Conservation (phyloP, 2,888 invertebrate species). For the Ptilodon capucinus region DNA sequence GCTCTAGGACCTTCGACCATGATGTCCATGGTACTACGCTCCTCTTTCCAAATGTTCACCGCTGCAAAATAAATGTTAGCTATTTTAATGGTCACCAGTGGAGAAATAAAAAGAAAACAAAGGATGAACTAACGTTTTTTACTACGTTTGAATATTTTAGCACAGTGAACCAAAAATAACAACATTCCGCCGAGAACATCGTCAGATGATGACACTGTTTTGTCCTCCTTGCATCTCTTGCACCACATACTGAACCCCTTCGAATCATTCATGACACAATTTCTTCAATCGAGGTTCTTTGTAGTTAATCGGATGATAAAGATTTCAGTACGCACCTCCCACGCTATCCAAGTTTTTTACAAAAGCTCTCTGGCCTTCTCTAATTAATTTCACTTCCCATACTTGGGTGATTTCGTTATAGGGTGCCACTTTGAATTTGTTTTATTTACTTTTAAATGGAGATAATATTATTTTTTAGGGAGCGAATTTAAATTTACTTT, state of each 20-base stretch:
- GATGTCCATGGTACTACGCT: conserved; percentile 68
- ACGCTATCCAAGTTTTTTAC: conserved; percentile 60
- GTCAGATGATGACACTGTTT: conserved; percentile 2
- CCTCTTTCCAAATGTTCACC: conserved; percentile 66
- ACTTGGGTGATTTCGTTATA: conserved; percentile 51
- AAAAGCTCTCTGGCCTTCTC: conserved; percentile 65
- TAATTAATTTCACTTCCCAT: conserved; percentile 64
- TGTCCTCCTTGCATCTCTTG: not conserved
- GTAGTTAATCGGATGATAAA: conserved; percentile 4
- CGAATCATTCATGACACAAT: not conserved
- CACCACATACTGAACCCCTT: conserved; percentile 2
- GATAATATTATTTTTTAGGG: not conserved
- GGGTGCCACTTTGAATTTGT: conserved; percentile 61
- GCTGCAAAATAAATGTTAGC: conserved; percentile 12
- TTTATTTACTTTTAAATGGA: conserved; percentile 1
- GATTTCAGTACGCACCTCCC: conserved; percentile 53
- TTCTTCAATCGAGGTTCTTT: not conserved
- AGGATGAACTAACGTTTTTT: not conserved
- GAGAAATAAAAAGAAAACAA: not conserved
- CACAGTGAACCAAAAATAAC: conserved; percentile 11
- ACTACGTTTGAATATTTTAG: conserved; percentile 6
- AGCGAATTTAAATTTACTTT: not conserved
- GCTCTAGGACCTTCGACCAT: conserved; percentile 59
- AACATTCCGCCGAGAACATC: conserved; percentile 13
- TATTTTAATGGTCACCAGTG: not conserved